A percentile compares a stretch with the other conserved stretches of the same genome.
Evolutionary conservation across 1,140 invertebrate genomes (phyloP).

Genomic region (Drosophila kurseongensis): DNA sequence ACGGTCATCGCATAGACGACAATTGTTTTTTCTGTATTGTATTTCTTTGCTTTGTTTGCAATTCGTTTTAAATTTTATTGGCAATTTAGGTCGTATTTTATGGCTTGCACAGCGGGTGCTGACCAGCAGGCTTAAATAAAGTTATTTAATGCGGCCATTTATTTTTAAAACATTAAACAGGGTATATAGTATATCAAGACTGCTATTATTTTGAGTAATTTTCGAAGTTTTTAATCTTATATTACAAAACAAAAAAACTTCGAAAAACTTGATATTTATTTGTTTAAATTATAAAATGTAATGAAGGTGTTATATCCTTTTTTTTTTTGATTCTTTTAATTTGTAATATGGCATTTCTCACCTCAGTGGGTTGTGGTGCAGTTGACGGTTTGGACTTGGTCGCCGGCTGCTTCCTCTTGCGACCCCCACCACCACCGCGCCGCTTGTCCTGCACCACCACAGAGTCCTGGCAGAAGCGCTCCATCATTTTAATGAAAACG

Average conservation of each 20-base stretch:
- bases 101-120: slow-evolving; percentile 63
- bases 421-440: slow-evolving; percentile 32
- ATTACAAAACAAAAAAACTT: neutral
- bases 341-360: slow-evolving; percentile 38
- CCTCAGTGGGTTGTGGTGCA: slow-evolving; percentile 60
- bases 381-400: slow-evolving; percentile 55
- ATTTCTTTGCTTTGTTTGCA: slow-evolving; percentile 43
- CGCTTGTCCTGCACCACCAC: slow-evolving; percentile 91
- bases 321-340: slow-evolving; percentile 32
- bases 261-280: neutral
- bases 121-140: slow-evolving; percentile 64
- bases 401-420: slow-evolving; percentile 52
- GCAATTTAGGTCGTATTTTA: slow-evolving; percentile 80
- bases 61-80: slow-evolving; percentile 82
- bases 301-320: too few species aligned
- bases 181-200: slow-evolving; percentile 7
- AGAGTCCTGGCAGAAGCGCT: slow-evolving; percentile 90
- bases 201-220: neutral
- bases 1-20: slow-evolving; percentile 58
- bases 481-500: slow-evolving; percentile 96
- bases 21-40: slow-evolving; percentile 65
- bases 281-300: neutral
- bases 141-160: slow-evolving; percentile 79
- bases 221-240: neutral
- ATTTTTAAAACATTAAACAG: slow-evolving; percentile 71